phyloP scores from a whole-genome alignment of 2,797 vertebrate genomes.

The Macropodus opercularis region DNA sequence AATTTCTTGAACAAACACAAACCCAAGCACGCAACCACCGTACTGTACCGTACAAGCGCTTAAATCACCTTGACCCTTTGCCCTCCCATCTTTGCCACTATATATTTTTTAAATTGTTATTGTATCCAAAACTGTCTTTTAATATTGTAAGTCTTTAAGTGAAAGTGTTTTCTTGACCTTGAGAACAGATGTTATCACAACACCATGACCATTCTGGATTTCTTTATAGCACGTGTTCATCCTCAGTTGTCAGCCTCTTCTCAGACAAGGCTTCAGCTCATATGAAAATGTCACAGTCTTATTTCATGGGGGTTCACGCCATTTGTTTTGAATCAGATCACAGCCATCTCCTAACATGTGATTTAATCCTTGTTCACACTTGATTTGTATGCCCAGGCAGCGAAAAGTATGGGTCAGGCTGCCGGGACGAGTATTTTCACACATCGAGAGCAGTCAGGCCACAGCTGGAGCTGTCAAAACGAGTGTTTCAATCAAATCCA shows the following conservation, averaged over 20 bases:
- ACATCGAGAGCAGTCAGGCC: slow-evolving; percentile 26
- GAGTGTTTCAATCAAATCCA: slow-evolving; percentile 43
- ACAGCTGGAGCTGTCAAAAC: slow-evolving; percentile 57
- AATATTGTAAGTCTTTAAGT: too few relatives aligned
- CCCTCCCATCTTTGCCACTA: too few relatives aligned
- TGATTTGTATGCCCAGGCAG: slow-evolving; percentile 7
- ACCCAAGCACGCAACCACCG: too few relatives aligned
- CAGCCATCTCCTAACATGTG: slow-evolving; percentile 17
- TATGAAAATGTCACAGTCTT: not conserved
- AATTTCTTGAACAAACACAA: too few relatives aligned
- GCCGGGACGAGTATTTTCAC: slow-evolving; percentile 14
- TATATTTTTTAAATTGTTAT: too few relatives aligned
- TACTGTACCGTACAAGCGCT: too few relatives aligned
- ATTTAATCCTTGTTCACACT: slow-evolving; percentile 22
- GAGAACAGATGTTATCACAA: not conserved
- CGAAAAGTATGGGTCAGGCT: slow-evolving; percentile 25
- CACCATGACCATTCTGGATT: not conserved
- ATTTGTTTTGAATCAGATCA: slow-evolving; percentile 8
- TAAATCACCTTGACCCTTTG: too few relatives aligned
- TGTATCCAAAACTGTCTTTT: not conserved
- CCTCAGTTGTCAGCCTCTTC: not conserved
- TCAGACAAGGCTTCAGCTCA: not conserved
- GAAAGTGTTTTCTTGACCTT: not conserved
- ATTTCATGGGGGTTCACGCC: not conserved
- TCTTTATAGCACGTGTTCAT: not conserved